Conservation (phyloP, 1,140 invertebrate species). For the Phymorhynchus buccinoides region DNA sequence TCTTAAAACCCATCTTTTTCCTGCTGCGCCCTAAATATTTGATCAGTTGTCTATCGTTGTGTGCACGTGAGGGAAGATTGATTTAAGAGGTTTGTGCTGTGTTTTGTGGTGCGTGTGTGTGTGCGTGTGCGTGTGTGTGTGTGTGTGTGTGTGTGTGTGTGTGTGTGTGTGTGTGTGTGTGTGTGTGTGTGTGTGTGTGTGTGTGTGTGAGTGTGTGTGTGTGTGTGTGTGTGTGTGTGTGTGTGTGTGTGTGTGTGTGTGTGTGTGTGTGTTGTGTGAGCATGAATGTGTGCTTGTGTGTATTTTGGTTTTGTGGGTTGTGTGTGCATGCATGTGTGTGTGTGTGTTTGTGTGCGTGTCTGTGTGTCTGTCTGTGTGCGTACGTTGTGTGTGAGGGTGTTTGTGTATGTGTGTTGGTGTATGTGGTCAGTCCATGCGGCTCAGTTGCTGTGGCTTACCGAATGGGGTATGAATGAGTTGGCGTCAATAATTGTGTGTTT, state of each 20-base stretch:
- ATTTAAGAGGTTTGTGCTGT: too few species aligned
- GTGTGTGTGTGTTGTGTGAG: neutral
- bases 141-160: neutral
- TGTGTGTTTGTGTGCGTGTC: constrained; percentile 8
- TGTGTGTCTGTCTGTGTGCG: neutral
- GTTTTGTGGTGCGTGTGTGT: neutral
- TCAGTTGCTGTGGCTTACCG: too few species aligned
- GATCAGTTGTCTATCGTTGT: too few species aligned
- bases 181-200: neutral
- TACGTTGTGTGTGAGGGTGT: neutral
- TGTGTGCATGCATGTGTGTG: constrained; percentile 15
- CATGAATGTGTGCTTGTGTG: neutral
- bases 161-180: too few species aligned
- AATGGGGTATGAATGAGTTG: too few species aligned
- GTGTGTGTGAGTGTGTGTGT: neutral
- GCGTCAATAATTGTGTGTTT: too few species aligned
- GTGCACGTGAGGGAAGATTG: too few species aligned
- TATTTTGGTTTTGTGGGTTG: too few species aligned
- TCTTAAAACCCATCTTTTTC: too few species aligned
- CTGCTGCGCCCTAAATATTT: too few species aligned
- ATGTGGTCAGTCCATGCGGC: too few species aligned
- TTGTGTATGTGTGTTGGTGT: neutral
- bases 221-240: neutral
- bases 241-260: neutral
- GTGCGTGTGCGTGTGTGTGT: neutral